Conservation (phyloP, 2,797 vertebrate genomes). For the Brachymystax lenok region DNA sequence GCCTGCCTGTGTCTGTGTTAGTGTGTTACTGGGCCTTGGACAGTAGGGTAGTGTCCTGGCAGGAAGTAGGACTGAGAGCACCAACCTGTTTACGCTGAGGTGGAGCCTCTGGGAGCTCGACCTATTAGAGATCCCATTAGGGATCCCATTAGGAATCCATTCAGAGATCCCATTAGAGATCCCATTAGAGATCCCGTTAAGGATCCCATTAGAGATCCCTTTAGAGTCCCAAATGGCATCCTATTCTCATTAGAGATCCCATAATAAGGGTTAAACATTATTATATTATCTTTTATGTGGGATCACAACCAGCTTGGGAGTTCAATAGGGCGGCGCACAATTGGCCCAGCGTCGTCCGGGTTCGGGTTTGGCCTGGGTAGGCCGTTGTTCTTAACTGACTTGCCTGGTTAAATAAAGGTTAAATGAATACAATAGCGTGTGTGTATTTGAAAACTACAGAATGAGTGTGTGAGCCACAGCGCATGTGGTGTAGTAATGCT, state of each 20-base stretch:
- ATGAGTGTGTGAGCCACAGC: conserved; percentile 34
- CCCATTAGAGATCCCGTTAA: background rate
- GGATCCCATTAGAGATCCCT: background rate
- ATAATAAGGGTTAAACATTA: too few relatives aligned
- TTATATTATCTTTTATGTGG: too few relatives aligned
- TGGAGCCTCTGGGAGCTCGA: background rate
- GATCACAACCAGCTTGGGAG: too few relatives aligned
- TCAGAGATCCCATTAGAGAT: background rate
- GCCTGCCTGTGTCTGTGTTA: background rate
- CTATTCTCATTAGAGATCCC: too few relatives aligned
- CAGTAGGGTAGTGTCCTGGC: background rate
- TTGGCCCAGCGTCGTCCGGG: too few relatives aligned
- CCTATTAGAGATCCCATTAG: background rate
- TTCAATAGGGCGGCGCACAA: too few relatives aligned
- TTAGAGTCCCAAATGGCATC: too few relatives aligned
- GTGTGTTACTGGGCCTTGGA: background rate
- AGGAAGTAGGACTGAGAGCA: background rate
- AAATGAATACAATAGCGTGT: background rate
- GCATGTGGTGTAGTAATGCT: conserved; percentile 29
- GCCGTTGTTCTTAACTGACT: too few relatives aligned
- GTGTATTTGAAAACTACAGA: background rate
- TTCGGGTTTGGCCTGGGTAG: too few relatives aligned
- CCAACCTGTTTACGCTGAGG: background rate
- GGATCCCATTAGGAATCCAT: background rate
- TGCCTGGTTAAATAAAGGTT: too few relatives aligned